Conservation (phyloP, 35 echinoderm and acorn worm genomes). For the Amphiura filiformis region DNA sequence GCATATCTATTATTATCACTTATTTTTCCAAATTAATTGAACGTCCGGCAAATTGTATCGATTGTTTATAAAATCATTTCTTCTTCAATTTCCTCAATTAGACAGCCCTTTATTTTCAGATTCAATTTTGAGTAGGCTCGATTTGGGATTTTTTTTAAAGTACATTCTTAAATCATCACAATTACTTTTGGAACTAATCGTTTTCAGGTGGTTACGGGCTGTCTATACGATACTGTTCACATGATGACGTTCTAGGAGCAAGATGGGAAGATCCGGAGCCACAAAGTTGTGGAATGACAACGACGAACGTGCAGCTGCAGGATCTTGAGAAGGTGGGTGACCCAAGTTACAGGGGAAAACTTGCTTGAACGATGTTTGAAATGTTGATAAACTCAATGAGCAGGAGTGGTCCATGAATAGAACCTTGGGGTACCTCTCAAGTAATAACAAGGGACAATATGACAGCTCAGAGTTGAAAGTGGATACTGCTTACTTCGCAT, state of each 20-base stretch:
- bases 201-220: not conserved
- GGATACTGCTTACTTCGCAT: too few relatives aligned
- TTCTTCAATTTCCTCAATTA: too few relatives aligned
- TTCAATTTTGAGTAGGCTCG: not conserved
- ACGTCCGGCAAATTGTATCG: not conserved
- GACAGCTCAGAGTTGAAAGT: too few relatives aligned
- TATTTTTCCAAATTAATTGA: not conserved
- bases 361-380: too few relatives aligned
- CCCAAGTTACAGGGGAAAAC: too few relatives aligned
- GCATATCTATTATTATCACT: not conserved
- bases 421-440: too few relatives aligned
- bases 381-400: too few relatives aligned
- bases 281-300: not conserved
- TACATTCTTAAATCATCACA: not conserved
- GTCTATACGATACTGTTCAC: conserved; percentile 9
- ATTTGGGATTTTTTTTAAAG: not conserved
- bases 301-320: not conserved
- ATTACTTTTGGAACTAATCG: not conserved
- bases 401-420: too few relatives aligned
- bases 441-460: too few relatives aligned
- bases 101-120: not conserved
- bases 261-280: not conserved
- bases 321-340: not conserved
- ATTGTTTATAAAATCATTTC: not conserved
- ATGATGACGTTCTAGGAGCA: not conserved